Percentiles rank a stretch among this genome's conserved stretches.
These are phyloP conservation scores for Pheosia gnoma DNA, from an alignment of 2,888 invertebrate species.

Conservation along the genomic window DNA sequence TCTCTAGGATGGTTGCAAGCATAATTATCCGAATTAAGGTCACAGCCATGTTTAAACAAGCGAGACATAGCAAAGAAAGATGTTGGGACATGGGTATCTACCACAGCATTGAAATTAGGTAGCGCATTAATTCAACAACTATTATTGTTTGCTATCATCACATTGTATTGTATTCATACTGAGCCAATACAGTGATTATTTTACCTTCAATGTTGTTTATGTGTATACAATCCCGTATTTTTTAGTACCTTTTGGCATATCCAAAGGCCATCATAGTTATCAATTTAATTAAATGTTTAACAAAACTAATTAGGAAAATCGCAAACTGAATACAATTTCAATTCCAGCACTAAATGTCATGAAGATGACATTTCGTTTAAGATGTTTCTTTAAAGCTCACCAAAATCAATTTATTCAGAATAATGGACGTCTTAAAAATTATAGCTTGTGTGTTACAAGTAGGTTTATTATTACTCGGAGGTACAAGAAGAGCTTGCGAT, in stretches of 20 bases:
- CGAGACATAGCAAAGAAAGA: not conserved
- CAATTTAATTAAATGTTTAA: not conserved
- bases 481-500: conserved; percentile 18
- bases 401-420: conserved; percentile 16
- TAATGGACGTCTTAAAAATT: conserved; percentile 29
- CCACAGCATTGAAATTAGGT: not conserved
- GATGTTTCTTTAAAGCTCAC: conserved; percentile 6
- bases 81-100: not conserved
- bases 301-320: not conserved
- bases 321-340: not conserved
- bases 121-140: not conserved
- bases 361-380: not conserved
- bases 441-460: conserved; percentile 19
- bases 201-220: not conserved
- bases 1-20: not conserved
- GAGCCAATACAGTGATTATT: too few species aligned
- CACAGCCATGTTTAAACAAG: not conserved
- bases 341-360: not conserved
- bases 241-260: not conserved
- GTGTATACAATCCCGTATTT: not conserved
- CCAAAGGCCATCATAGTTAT: not conserved
- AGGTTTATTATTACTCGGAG: conserved; percentile 19
- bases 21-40: not conserved
- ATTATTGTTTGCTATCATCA: not conserved
- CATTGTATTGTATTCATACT: not conserved